These are phyloP conservation scores for Carabus problematicus DNA, from an alignment of 2,888 invertebrate genomes.

Conservation along the genomic window DNA sequence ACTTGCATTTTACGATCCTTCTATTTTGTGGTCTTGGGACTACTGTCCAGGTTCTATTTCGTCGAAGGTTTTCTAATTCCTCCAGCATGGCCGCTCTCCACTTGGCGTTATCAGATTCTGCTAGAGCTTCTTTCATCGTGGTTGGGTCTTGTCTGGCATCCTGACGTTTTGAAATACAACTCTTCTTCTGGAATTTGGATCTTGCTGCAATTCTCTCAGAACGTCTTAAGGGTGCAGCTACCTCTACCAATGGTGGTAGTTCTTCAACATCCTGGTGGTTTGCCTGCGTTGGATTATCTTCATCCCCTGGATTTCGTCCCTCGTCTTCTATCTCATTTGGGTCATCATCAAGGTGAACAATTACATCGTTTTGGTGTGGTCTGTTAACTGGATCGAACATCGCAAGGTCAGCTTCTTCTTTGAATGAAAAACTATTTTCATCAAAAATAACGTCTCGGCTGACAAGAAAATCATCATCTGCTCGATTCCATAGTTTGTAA, in stretches of 20 bases:
- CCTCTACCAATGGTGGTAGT: neutral
- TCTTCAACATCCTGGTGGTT: neutral
- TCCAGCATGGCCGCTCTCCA: conserved; percentile 16
- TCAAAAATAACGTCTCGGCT: conserved; percentile 9
- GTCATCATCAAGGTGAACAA: neutral
- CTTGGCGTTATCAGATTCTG: conserved; percentile 3
- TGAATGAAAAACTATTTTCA: conserved; percentile 10
- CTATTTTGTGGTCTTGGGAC: conserved; percentile 2
- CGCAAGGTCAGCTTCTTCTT: neutral
- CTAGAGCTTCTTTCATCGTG: conserved; percentile 2
- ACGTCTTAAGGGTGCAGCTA: neutral
- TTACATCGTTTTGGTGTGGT: conserved; percentile 4
- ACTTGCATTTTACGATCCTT: conserved; percentile 13
- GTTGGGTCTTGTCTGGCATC: neutral
- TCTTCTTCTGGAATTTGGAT: neutral
- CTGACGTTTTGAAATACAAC: conserved; percentile 2
- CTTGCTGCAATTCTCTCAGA: conserved; percentile 6
- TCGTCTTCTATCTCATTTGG: neutral
- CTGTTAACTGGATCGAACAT: neutral
- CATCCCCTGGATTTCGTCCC: neutral
- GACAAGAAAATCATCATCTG: neutral
- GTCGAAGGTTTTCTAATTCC: conserved; percentile 16
- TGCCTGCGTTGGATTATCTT: too few relatives aligned
- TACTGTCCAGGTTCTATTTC: conserved; percentile 16
- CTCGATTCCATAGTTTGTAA: conserved; percentile 14